Evolutionary conservation across 2,888 invertebrate species (phyloP), one percentile per base, ranked within the genome.

Genomic region (Synergus japonicus): DNA sequence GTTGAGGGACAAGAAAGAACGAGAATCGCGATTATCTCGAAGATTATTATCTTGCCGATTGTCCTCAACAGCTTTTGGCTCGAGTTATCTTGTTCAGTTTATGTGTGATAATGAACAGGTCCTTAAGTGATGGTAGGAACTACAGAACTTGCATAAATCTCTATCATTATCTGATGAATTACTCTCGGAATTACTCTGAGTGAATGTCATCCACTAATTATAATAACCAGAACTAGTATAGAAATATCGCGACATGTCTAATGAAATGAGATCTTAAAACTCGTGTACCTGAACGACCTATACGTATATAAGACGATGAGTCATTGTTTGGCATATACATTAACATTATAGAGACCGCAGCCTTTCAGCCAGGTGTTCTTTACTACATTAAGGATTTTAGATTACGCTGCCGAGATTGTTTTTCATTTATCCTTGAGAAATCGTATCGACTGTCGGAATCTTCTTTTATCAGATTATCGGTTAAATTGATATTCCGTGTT

Each of bases 331-430:
- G 29, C 29, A 29, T 37, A 29, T 29, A 22, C 22, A 22, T 22
- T 22, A 22, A 29, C 29, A 29, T 29, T 46, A 49, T 69, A 12
- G 69, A 49, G 49, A 64, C 64, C 63, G n/a, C 58, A 66, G 12
- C 49, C 78, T 79, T 82, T 73, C 58, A 43, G 43, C 78, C 66
- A 79, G 79, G 77, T 80, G 80, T 80, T 66, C 60, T 78, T 77
- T 67, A 63, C 49, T 64, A 49, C 46, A 64, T 69, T 66, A 54
- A 46, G 54, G 77, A 80, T 80, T 77, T 79, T 69, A 77, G 63
- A 63, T 63, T 63, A 63, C 22, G 5, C 63, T 63, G 29, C 63
- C 2, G 22, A 49, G 69, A 46, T 69, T 69, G 29, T 69, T 29
- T 69, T 29, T 15, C 15, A 49, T 44, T 15, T 15, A 49, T 44